Conservation (phyloP, 2,888 invertebrate genomes). For the Mesoligia furuncula region DNA sequence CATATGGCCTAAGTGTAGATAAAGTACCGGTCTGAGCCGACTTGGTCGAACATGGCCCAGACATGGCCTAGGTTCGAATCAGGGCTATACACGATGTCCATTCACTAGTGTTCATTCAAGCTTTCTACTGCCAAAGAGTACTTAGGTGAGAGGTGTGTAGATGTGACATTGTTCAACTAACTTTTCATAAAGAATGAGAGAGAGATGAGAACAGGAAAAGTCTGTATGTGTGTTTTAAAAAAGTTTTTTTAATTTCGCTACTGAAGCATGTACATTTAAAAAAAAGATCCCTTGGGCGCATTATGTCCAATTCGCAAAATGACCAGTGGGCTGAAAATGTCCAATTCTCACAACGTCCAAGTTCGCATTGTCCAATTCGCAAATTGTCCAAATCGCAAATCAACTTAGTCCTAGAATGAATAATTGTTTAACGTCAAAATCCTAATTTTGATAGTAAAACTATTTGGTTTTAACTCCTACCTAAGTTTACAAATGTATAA, state of each 20-base stretch:
- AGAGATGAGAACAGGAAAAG: too few species aligned
- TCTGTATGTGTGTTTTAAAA: neutral
- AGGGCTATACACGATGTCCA: conserved; percentile 74
- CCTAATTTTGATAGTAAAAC: neutral
- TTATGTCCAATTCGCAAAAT: too few species aligned
- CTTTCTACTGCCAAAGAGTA: conserved; percentile 83
- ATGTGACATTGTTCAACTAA: conserved; percentile 8
- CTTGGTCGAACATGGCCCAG: conserved; percentile 66
- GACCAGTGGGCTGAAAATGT: too few species aligned
- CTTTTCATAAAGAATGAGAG: neutral
- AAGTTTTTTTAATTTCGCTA: too few species aligned
- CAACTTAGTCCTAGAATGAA: neutral
- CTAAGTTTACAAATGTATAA: neutral
- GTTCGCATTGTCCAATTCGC: too few species aligned
- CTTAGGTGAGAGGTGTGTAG: conserved; percentile 33
- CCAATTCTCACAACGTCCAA: too few species aligned
- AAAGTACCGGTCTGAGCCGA: conserved; percentile 73
- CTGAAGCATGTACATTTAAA: too few species aligned
- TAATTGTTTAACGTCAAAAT: neutral
- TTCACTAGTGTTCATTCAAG: conserved; percentile 87
- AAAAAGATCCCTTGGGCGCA: too few species aligned
- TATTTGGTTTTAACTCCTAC: neutral
- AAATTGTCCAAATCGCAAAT: too few species aligned
- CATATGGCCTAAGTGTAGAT: conserved; percentile 70
- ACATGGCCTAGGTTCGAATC: conserved; percentile 69